Base-by-base conservation (phyloP, 1,140 invertebrate species). In the Drosophila baimaii region DNA sequence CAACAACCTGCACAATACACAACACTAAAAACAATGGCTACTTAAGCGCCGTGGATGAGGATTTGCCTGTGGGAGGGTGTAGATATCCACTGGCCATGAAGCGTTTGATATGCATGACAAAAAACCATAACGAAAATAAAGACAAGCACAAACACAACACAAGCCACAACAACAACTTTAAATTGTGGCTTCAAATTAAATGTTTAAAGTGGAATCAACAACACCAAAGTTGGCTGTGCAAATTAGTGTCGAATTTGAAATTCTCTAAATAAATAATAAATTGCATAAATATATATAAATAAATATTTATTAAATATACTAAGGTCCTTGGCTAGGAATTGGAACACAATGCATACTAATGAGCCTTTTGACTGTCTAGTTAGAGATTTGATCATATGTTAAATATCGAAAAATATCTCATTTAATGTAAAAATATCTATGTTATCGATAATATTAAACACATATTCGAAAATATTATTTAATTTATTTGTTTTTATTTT, bases 11-110 rank as follows among this genome's bases (percentile, higher is more conserved):
- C 59, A 61, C 41, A 78, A 71, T 47, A 72, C 19, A 84, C 63
- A 82, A 69, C 62, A 76, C 69, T 73, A 76, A 82, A 73, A 77
- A 84, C 83, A 88, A 88, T 84, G 84, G 69, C 83, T 88, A 88
- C 84, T 88, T 89, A 89, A 78, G 69, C 66, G 65, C 9, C 56
- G 15, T 31, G 43, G 71, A 23, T 46, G 41, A 49, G 61, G 61
- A 39, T 44, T 35, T 47, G 9, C 13, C 29, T 23, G n/a, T 9
- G 13, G 55, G 66, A 9, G 29, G 35, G 49, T 17, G 41, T 52
- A 37, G 64, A 52, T 23, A 13, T 72, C 61, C 68, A 62, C 68
- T 74, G 72, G 35, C 72, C 70, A 66, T 74, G 69, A 77, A 77
- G 43, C 57, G 49, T 70, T 69, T 77, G 73, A 55, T 77, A 77